Base-by-base conservation (phyloP, 2,797 vertebrate genomes). In the Triplophysa yarkandensis region DNA sequence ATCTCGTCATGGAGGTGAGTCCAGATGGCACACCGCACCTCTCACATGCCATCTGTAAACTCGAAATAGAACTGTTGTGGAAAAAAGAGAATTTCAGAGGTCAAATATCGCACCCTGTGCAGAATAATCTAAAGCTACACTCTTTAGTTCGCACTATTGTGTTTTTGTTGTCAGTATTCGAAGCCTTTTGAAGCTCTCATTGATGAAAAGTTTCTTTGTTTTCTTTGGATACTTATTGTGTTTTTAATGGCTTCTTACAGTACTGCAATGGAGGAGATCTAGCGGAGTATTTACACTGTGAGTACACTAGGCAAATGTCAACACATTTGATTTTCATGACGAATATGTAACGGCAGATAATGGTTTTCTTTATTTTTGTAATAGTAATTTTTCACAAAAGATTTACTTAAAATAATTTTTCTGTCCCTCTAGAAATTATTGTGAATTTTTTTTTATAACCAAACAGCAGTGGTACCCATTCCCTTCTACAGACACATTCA, bases 261-360 rank as follows among this genome's bases (percentile, higher is more conserved):
- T 99, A 98, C 83, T 99, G 98, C 85, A 98, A 98, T n/a, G 97
- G 98, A 39, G 97, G 97, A 14, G 98, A 99, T 87, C 91, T 99
- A 84, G 96, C 98, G 0, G 98, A 99, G 79, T 98, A 98, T 80
- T 94, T 99, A 78, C 95, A 98, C 86, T 92, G 98, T 99, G 90
- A 96, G 98, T 95, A 6, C 74, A 30, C 68, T 13, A 1, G 66
- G 17, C 41, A 64, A n/a, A 48, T 17, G 28, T 54, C 4, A 54
- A 30, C 4, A 30, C 27, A 58, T 32, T 3, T n/a, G 28, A 32
- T 30, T 17, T 55, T 28, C 21, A 23, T 23, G 9, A 25, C 14
- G 3, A 52, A 52, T 52, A 10, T 25, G 19, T 48, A 3, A 52
- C 3, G 25, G 21, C 21, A 52, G 11, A 52, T 19, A 2, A 50